Base-by-base conservation (phyloP, 2,888 invertebrate species). In the Cataglyphis cursor region DNA sequence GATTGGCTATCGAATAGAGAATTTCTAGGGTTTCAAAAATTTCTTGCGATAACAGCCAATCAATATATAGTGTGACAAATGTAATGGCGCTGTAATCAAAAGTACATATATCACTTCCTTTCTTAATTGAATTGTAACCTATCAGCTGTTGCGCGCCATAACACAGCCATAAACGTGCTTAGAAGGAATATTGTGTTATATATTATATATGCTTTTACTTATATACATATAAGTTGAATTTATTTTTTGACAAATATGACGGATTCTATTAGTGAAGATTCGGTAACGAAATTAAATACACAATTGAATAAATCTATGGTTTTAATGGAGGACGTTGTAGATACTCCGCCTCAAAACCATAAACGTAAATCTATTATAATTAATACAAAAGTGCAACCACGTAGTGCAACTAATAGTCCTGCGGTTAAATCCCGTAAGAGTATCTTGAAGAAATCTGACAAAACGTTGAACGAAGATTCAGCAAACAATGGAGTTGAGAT, bases 261-360 rank as follows among this genome's bases (percentile, higher is more conserved):
- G 28, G 87, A 89, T 35, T 64, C 78, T 18, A 76, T 72, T 28
- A 21, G 10, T 3, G 89, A 91, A 51, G 90, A 92, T 85, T 72
- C 87, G 8, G 68, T 92, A 54, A 92, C 92, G 0, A 85, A 86
- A 28, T 85, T 92, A 38, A 92, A 92, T 41, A 92, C 93, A 35
- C 91, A 90, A n/a, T 75, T 92, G 9, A 92, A 92, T 54, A 91
- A 85, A 64, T 91, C 91, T 1, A 91, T 91, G 91, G 86, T 92
- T 24, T 62, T 92, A 24, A 92, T 92, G 90, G 91, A 91, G 28
- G 83, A 68, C 8, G 61, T 62, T 0, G 21, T 44, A 1, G 84
- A 92, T 8, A 51, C 3, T 31, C 78, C 80, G 31, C 9, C 10
- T 21, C 9, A 15, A 9, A 31, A 54, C 6, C 65, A 59, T 12